phyloP scores from a whole-genome alignment of 1,140 invertebrate species.

The Pseudomyrmex flavicornis region DNA sequence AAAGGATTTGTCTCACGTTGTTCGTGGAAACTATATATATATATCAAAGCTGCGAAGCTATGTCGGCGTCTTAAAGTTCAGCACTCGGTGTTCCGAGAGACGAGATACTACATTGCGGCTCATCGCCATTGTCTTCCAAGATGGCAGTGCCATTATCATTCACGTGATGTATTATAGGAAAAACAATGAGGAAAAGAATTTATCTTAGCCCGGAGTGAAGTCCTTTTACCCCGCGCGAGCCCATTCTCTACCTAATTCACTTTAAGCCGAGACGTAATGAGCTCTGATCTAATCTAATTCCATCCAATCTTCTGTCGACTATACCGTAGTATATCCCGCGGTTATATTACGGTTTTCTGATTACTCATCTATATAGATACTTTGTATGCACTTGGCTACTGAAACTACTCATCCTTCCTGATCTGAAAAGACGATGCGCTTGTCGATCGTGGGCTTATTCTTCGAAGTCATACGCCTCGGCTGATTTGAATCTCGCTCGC shows the following conservation, averaged over 20 bases:
- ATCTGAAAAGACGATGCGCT: background rate
- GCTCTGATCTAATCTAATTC: conserved; percentile 75
- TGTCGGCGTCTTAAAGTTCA: conserved; percentile 30
- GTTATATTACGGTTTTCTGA: conserved; percentile 59
- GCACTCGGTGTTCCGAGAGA: conserved; percentile 6
- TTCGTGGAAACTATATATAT: background rate
- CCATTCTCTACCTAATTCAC: conserved; percentile 66
- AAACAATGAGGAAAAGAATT: conserved; percentile 61
- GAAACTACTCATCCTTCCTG: background rate
- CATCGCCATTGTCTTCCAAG: conserved; percentile 52
- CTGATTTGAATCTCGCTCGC: background rate
- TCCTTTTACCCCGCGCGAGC: background rate
- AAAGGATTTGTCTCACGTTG: background rate
- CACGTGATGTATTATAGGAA: conserved; percentile 66
- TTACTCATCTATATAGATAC: conserved; percentile 51
- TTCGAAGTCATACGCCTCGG: background rate
- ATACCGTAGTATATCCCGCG: conserved; percentile 45
- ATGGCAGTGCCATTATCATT: conserved; percentile 53
- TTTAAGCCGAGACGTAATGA: conserved; percentile 70
- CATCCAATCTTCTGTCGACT: conserved; percentile 64
- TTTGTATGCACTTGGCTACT: conserved; percentile 48
- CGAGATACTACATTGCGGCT: conserved; percentile 31
- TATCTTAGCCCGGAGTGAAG: background rate
- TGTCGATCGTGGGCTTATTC: background rate
- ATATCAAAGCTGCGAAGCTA: conserved; percentile 23